phyloP scores from a whole-genome alignment of 2,888 invertebrate genomes.

The Theretra japonica region DNA sequence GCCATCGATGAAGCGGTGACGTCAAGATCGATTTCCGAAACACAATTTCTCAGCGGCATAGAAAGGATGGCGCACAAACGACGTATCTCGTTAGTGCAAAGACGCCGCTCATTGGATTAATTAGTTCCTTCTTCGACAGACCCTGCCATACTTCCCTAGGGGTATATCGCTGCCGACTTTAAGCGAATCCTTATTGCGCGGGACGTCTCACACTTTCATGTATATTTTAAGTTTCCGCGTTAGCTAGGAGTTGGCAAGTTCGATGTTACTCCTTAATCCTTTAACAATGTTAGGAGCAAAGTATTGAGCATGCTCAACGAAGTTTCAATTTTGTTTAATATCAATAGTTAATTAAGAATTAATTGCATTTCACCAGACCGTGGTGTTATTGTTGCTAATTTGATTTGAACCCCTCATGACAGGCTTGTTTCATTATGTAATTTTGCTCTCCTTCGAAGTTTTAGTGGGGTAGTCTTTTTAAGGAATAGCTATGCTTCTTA shows the following conservation, averaged over 20 bases:
- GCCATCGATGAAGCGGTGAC: constrained; percentile 35
- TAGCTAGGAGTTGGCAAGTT: constrained; percentile 55
- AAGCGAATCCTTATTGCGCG: constrained; percentile 62
- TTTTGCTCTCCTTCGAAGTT: constrained; percentile 30
- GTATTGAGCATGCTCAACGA: constrained; percentile 62
- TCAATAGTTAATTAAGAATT: constrained; percentile 70
- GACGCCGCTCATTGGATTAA: constrained; percentile 81
- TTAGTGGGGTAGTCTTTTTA: constrained; percentile 3
- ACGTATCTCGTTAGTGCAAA: constrained; percentile 78
- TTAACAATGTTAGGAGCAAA: constrained; percentile 68
- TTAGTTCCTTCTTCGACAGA: constrained; percentile 72
- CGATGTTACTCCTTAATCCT: constrained; percentile 64
- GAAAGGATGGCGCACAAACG: constrained; percentile 67
- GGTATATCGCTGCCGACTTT: constrained; percentile 52
- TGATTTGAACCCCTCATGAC: constrained; percentile 25
- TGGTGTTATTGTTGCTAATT: constrained; percentile 46
- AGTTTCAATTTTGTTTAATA: constrained; percentile 61
- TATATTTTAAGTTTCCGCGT: constrained; percentile 57
- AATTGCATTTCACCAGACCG: constrained; percentile 57
- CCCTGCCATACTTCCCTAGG: constrained; percentile 66
- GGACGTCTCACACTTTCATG: constrained; percentile 67
- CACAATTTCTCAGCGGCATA: constrained; percentile 66
- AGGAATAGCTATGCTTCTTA: background rate
- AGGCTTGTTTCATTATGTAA: constrained; percentile 1
- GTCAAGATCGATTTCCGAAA: constrained; percentile 63